Evolutionary conservation across 2,113 vertebrate genomes (phyloP).

Genomic region (Myiozetetes cayanensis): DNA sequence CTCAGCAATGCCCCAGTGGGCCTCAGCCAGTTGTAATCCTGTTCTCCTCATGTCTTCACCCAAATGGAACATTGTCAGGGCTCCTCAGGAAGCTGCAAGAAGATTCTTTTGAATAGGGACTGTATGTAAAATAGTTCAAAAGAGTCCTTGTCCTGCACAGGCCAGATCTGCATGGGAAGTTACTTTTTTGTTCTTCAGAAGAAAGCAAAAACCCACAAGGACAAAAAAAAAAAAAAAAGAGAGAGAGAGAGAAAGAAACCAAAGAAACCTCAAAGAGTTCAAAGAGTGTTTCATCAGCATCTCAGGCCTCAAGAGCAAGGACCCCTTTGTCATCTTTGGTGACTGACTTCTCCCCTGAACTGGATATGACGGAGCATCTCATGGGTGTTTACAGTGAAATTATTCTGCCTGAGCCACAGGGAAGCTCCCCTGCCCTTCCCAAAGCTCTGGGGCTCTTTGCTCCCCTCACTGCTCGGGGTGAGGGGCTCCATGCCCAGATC

Average conservation of each 20-base stretch:
- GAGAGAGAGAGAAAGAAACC: conserved; percentile 8
- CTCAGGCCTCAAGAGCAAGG: not conserved
- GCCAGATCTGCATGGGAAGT: conserved; percentile 40
- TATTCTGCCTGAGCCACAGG: accelerated
- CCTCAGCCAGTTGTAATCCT: not conserved
- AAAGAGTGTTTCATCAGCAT: conserved; percentile 22
- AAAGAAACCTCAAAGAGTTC: conserved; percentile 50
- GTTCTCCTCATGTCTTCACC: not conserved
- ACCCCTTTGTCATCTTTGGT: not conserved
- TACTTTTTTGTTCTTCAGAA: conserved; percentile 41
- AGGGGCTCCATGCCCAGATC: not conserved
- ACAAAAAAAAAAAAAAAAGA: not conserved
- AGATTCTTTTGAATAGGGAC: not conserved
- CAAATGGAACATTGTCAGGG: not conserved
- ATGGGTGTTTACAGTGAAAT: not conserved
- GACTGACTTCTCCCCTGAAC: not conserved
- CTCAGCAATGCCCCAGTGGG: not conserved
- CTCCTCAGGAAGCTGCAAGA: conserved; percentile 19
- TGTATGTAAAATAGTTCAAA: conserved; percentile 22
- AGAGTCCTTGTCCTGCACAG: conserved; percentile 30
- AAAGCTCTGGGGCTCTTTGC: not conserved
- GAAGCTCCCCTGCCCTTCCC: not conserved
- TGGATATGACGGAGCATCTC: not conserved
- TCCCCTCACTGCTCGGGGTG: accelerated
- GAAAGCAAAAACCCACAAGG: conserved; percentile 59